phyloP scores from a whole-genome alignment of 2,113 vertebrate genomes.

The Apteryx owenii region DNA sequence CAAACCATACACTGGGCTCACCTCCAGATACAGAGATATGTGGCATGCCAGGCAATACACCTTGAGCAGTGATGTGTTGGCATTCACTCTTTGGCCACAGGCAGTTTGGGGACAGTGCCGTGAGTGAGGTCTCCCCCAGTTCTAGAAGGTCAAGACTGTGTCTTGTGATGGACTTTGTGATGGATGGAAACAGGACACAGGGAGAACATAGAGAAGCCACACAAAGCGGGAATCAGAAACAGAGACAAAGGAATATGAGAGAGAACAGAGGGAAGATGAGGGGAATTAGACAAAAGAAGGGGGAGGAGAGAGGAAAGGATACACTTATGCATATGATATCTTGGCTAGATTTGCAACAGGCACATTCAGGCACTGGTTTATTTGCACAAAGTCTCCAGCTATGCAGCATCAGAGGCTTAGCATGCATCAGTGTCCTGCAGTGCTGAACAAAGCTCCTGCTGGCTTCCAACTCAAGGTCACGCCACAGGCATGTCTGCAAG shows the following conservation, averaged over 20 bases:
- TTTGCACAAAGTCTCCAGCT: constrained; percentile 16
- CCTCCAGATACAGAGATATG: not conserved
- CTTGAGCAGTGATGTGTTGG: not conserved
- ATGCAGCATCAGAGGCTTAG: not conserved
- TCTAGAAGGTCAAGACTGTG: not conserved
- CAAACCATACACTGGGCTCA: not conserved
- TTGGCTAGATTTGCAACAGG: not conserved
- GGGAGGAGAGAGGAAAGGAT: not conserved
- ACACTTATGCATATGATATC: not conserved
- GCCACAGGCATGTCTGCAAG: not conserved
- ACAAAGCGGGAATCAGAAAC: not conserved
- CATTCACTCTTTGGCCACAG: not conserved
- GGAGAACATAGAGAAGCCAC: not conserved
- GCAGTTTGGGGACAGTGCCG: not conserved
- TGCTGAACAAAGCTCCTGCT: not conserved
- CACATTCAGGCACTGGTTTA: not conserved
- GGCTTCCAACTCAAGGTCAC: constrained; percentile 9
- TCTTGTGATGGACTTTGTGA: not conserved
- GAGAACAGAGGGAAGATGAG: not conserved
- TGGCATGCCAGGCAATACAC: not conserved
- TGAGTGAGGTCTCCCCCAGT: not conserved
- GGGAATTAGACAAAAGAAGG: not conserved
- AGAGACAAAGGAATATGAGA: not conserved
- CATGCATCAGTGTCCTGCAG: not conserved
- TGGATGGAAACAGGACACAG: not conserved